Conservation (phyloP, 2,113 vertebrate species). For the Laticauda laticaudata region DNA sequence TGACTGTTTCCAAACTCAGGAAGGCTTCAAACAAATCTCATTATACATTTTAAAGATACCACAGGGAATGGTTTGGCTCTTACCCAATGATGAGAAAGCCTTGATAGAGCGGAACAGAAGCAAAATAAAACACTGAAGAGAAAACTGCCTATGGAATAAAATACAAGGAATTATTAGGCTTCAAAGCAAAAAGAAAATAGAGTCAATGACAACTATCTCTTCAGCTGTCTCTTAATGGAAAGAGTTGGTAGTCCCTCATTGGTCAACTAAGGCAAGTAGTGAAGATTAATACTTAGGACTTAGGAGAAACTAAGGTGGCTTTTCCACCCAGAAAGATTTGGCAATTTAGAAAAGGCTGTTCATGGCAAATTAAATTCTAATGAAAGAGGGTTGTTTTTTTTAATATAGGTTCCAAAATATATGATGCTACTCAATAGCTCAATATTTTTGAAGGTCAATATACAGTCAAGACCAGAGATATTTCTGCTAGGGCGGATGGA, state of each 20-base stretch:
- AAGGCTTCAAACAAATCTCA: neutral
- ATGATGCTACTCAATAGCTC: neutral
- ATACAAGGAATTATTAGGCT: conserved; percentile 29
- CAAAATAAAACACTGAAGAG: conserved; percentile 96
- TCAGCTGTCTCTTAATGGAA: neutral
- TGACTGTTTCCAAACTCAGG: neutral
- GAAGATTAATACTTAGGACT: neutral
- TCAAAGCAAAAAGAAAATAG: neutral
- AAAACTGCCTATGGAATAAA: conserved; percentile 83
- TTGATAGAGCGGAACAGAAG: conserved; percentile 95
- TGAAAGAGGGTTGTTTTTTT: neutral
- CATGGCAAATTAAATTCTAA: neutral
- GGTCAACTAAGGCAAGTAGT: neutral
- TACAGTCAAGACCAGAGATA: neutral
- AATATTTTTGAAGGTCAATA: neutral
- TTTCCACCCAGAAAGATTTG: neutral
- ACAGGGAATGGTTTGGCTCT: conserved; percentile 57
- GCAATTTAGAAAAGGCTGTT: neutral
- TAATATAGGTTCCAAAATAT: neutral
- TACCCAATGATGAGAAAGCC: conserved; percentile 97
- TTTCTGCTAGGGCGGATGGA: neutral
- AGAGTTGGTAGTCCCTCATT: neutral
- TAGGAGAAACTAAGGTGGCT: neutral
- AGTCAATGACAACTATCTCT: neutral
- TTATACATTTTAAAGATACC: neutral